These are phyloP conservation scores for Hirudinaria manillensis DNA, from an alignment of 2,888 invertebrate genomes.

Conservation along the genomic window DNA sequence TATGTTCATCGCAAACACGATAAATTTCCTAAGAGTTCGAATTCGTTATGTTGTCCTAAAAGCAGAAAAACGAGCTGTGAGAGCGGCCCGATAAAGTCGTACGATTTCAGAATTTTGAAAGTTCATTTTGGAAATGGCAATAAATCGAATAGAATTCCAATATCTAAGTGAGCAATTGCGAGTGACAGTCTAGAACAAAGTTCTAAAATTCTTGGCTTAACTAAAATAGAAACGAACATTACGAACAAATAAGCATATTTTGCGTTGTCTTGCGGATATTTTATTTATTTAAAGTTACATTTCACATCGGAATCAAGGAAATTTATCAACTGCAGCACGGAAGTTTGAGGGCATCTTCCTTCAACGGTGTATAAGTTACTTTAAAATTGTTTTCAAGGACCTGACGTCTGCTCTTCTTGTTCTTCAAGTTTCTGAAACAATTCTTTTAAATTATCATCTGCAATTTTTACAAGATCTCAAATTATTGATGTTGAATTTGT, in stretches of 20 bases:
- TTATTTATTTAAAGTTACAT: no score
- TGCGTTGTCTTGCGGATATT: neutral
- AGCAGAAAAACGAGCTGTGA: no score
- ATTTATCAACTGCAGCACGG: slow-evolving; percentile 18
- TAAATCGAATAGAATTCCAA: no score
- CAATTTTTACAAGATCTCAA: neutral
- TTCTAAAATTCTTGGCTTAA: neutral
- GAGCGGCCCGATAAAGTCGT: no score
- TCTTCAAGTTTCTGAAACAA: slow-evolving; percentile 17
- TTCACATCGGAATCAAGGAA: neutral
- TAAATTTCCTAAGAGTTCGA: no score
- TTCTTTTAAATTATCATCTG: neutral
- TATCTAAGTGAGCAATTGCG: no score
- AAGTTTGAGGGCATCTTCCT: slow-evolving; percentile 3
- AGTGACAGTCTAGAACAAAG: no score
- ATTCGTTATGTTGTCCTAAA: no score
- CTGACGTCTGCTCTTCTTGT: slow-evolving; percentile 18
- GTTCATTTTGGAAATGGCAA: no score
- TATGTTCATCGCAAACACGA: no score
- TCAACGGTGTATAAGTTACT: neutral
- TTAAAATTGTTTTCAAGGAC: slow-evolving; percentile 12
- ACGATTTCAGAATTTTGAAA: no score
- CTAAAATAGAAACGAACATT: neutral
- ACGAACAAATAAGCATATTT: neutral
- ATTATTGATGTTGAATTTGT: neutral